Conservation (phyloP, 2,888 invertebrate genomes). For the Campoplex nolae region DNA sequence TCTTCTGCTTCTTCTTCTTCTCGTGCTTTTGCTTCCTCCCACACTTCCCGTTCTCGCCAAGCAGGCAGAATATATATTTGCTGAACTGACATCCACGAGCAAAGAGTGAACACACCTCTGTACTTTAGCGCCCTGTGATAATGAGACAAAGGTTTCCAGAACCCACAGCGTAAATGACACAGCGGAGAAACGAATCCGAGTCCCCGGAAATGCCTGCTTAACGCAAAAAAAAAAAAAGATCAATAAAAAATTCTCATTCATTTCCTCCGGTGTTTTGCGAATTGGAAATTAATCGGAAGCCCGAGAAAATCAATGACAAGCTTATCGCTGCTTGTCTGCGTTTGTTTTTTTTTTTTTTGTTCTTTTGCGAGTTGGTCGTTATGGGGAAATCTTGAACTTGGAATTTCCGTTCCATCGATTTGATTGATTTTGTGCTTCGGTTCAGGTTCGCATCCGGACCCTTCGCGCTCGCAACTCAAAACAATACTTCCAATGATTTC, state of each 20-base stretch:
- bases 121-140: constrained; percentile 49
- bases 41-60: neutral
- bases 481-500: neutral
- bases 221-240: neutral
- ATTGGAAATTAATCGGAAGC: neutral
- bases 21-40: neutral
- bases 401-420: constrained; percentile 54
- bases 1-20: constrained; percentile 37
- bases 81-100: constrained; percentile 45
- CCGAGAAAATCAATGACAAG: neutral
- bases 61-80: constrained; percentile 39
- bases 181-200: neutral
- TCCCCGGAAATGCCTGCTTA: neutral
- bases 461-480: neutral
- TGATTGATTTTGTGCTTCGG: constrained; percentile 69
- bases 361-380: neutral
- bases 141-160: constrained; percentile 49
- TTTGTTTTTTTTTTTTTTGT: constrained; percentile 10
- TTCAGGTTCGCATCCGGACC: constrained; percentile 14
- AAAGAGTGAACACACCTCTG: constrained; percentile 44
- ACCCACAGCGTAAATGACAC: constrained; percentile 5
- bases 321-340: neutral
- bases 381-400: constrained; percentile 3
- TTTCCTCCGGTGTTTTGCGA: neutral
- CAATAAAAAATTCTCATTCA: neutral